phyloP scores from a whole-genome alignment of 2,888 invertebrate species.

The Glyphotaelius pellucidus region DNA sequence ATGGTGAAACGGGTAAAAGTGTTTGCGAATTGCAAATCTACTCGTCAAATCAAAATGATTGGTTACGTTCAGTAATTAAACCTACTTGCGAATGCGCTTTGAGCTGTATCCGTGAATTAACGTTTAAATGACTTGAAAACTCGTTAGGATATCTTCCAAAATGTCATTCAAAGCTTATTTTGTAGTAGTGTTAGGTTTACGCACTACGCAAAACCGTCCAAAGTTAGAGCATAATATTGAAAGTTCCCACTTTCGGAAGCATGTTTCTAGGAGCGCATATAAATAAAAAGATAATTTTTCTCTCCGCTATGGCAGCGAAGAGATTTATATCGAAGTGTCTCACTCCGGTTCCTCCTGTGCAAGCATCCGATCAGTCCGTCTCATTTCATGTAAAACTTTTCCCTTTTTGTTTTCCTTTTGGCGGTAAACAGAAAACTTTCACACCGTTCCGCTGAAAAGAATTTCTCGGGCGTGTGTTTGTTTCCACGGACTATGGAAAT shows the following conservation, averaged over 20 bases:
- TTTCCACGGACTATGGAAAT: conserved; percentile 56
- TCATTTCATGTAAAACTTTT: conserved; percentile 64
- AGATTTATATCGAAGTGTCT: conserved; percentile 55
- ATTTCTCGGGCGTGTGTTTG: conserved; percentile 50
- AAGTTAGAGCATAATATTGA: not conserved
- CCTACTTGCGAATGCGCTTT: not conserved
- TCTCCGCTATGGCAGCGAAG: conserved; percentile 48
- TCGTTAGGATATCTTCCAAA: not conserved
- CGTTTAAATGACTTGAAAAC: not conserved
- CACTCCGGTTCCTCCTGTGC: conserved; percentile 45
- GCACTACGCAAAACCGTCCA: not conserved
- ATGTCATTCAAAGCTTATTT: not conserved
- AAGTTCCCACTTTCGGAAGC: not conserved
- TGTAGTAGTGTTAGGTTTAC: not conserved
- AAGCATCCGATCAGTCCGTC: conserved; percentile 63
- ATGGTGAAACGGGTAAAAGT: not conserved
- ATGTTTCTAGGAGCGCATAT: conserved; percentile 35
- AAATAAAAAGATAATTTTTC: conserved; percentile 44
- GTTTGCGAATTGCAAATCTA: not conserved
- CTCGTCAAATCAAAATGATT: not conserved
- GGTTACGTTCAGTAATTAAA: too few relatives aligned
- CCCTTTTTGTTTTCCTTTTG: conserved; percentile 62
- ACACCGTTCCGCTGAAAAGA: conserved; percentile 58
- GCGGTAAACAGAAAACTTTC: conserved; percentile 64
- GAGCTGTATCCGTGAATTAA: not conserved